Evolutionary conservation across 2,888 invertebrate species (phyloP), one percentile per base, ranked within the genome.

Genomic region (Eupsilia transversa): DNA sequence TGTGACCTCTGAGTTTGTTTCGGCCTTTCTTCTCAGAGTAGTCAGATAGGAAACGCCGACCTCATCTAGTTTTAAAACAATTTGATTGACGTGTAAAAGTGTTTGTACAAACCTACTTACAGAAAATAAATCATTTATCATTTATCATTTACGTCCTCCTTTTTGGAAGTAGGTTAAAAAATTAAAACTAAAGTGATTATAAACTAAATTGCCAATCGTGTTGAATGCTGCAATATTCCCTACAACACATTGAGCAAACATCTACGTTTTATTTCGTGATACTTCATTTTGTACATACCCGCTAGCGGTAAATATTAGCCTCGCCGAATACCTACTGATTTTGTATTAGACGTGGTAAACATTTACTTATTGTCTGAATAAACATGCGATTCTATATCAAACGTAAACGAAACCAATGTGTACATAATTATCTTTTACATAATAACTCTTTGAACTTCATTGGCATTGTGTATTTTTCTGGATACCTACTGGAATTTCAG

Each of bases 401-500:
- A 73, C 23, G 49, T 52, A 41, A 59, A 74, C 41, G 12, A 49
- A 57, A 33, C 33, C 27, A 73, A 41, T 33, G 49, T 49, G 49
- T 60, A 52, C n/a, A n/a, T n/a, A n/a, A n/a, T 74, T 60, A 49
- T 49, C 17, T 49, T 60, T 60, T 38, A 63, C 20, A 6, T 74
- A 59, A 23, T 59, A 74, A 60, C 74, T 52, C 74, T 60, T 73
- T 60, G 60, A 74, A 52, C 33, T 41, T 41, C 3, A 73, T 33
- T 73, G 30, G 49, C 27, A 41, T 41, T 60, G 30, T 52, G 27
- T 52, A 43, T 74, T 56, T 56, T 56, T 46, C n/a, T 35, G 35
- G 14, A 14, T 17, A 69, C 2, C 3, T 30, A 20, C 23, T 46
- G 23, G 6, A 17, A 1, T n/a, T 41, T 43, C 2, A 33, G 38